Conservation (phyloP, 2,113 vertebrate species). For the Melanocharis versteri region DNA sequence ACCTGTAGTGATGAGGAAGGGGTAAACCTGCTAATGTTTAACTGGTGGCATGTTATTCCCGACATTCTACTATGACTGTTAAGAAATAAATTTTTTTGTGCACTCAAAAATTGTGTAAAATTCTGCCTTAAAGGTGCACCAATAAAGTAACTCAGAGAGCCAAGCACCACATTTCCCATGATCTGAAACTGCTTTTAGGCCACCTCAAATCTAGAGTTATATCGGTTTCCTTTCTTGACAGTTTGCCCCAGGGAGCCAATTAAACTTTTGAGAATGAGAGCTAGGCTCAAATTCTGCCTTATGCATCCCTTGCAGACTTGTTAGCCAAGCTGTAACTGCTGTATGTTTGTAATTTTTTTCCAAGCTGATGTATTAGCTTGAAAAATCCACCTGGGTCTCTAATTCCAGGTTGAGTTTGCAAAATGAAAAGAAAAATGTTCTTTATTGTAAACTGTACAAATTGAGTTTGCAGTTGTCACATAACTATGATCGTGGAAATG, state of each 20-base stretch:
- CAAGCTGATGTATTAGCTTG: neutral
- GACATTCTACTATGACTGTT: neutral
- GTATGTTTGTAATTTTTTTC: neutral
- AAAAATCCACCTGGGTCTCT: neutral
- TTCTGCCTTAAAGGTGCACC: neutral
- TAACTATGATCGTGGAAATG: neutral
- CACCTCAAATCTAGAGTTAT: neutral
- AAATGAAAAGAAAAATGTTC: neutral
- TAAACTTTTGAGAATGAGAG: conserved; percentile 14
- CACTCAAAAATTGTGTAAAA: neutral
- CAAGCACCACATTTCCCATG: neutral
- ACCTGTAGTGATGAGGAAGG: neutral
- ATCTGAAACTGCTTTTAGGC: conserved; percentile 19
- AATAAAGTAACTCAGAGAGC: neutral
- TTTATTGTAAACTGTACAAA: neutral
- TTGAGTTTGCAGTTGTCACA: neutral
- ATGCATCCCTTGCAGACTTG: neutral
- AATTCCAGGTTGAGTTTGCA: neutral
- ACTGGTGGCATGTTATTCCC: neutral
- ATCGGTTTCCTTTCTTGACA: neutral
- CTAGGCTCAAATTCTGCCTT: neutral
- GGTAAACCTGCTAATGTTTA: accelerated
- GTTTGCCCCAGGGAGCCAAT: conserved; percentile 48
- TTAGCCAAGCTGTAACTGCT: conserved; percentile 11
- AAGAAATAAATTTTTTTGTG: neutral